Conservation (phyloP, 2,113 vertebrate genomes). For the Campylomormyrus tamandua region DNA sequence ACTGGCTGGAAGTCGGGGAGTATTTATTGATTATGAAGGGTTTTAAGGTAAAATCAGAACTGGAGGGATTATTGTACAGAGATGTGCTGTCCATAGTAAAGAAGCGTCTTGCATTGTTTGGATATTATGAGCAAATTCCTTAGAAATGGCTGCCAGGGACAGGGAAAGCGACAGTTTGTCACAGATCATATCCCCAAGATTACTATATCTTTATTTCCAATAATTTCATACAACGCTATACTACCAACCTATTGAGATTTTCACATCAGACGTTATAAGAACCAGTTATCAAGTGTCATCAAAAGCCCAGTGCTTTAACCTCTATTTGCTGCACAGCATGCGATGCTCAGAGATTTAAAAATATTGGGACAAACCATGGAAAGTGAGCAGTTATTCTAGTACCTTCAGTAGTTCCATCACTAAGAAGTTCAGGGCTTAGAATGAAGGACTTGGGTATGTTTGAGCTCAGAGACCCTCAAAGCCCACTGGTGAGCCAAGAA, state of each 20-base stretch:
- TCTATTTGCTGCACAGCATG: neutral
- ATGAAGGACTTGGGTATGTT: neutral
- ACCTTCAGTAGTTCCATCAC: neutral
- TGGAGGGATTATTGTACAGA: neutral
- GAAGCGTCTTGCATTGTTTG: neutral
- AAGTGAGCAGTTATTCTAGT: neutral
- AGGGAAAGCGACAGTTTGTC: neutral
- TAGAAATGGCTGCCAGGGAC: neutral
- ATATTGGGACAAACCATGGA: neutral
- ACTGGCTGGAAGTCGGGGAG: neutral
- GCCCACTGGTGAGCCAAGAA: neutral
- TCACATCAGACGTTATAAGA: neutral
- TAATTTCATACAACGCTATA: neutral
- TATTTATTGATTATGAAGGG: neutral
- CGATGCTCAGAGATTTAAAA: neutral
- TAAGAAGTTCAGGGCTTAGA: neutral
- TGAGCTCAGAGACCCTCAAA: neutral
- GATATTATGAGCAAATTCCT: neutral
- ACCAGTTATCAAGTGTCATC: neutral
- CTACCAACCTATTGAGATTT: neutral
- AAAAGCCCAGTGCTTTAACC: neutral
- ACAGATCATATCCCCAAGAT: neutral
- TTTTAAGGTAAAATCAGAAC: neutral
- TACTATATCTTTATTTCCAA: neutral
- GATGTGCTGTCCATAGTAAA: neutral